A percentile compares a stretch with the other conserved stretches of the same genome.
Evolutionary conservation across 2,113 vertebrate genomes (phyloP).

Genomic region (Scolopax mira): DNA sequence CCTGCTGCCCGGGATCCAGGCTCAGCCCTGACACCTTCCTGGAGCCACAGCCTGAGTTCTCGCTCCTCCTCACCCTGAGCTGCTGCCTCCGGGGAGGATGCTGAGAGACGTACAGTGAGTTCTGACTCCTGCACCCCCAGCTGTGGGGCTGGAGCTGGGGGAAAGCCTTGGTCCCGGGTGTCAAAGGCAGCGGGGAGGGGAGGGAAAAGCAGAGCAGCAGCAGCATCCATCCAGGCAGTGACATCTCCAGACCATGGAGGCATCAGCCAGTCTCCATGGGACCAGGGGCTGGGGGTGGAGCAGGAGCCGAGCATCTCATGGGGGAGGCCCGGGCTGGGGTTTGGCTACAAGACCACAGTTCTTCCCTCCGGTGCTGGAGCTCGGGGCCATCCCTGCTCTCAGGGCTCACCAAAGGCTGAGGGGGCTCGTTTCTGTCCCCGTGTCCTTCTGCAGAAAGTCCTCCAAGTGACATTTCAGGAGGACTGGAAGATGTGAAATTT

Average conservation of each 20-base stretch:
- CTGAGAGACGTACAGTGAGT: rapidly evolving
- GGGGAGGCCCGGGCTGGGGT: rapidly evolving
- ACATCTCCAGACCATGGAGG: background rate
- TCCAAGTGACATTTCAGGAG: slow-evolving; percentile 42
- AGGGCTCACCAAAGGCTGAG: background rate
- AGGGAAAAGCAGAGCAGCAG: background rate
- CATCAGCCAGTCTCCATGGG: rapidly evolving
- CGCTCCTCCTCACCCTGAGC: background rate
- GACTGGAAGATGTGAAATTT: slow-evolving; percentile 37
- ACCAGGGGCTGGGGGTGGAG: background rate
- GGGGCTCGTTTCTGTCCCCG: background rate
- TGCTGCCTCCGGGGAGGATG: background rate
- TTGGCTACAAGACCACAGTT: rapidly evolving
- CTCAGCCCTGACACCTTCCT: background rate
- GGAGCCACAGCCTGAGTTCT: background rate
- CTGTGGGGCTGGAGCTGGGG: background rate
- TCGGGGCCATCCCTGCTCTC: rapidly evolving
- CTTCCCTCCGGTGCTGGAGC: background rate
- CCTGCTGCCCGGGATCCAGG: background rate
- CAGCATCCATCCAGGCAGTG: background rate
- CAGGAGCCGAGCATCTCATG: rapidly evolving
- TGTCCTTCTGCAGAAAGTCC: background rate
- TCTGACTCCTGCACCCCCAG: background rate
- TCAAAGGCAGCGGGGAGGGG: background rate
- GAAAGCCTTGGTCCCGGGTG: rapidly evolving